Conservation (phyloP, 2,888 invertebrate genomes). For the Trachelus tabidus region DNA sequence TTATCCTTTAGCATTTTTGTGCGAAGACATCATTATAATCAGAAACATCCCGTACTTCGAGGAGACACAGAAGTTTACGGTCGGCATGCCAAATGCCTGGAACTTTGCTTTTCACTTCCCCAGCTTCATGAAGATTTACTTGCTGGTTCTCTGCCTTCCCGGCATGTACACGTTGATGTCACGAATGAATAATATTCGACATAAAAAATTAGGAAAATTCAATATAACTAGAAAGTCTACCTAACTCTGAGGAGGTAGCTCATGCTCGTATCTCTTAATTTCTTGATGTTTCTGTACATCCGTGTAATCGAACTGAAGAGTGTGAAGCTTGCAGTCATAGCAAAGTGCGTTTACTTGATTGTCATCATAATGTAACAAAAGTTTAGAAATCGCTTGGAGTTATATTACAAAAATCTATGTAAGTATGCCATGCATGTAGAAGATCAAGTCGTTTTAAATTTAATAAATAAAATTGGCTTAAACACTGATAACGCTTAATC, state of each 20-base stretch:
- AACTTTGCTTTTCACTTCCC: conserved; percentile 92
- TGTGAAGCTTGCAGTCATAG: too few relatives aligned
- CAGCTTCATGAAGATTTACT: conserved; percentile 79
- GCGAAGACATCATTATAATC: conserved; percentile 85
- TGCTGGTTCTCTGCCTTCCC: conserved; percentile 81
- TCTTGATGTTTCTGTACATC: too few relatives aligned
- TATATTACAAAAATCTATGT: too few relatives aligned
- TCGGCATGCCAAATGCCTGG: conserved; percentile 84
- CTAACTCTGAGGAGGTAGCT: conserved; percentile 19
- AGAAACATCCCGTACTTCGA: conserved; percentile 91
- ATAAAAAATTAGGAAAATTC: conserved; percentile 71
- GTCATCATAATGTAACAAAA: too few relatives aligned
- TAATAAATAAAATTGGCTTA: too few relatives aligned
- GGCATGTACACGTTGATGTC: conserved; percentile 83
- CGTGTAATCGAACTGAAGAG: too few relatives aligned
- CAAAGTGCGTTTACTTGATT: too few relatives aligned
- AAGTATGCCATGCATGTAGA: too few relatives aligned
- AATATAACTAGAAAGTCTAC: conserved; percentile 44
- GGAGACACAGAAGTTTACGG: conserved; percentile 80
- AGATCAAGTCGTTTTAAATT: too few relatives aligned
- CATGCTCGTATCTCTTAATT: too few relatives aligned
- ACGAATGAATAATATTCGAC: conserved; percentile 84
- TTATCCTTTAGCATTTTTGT: conserved; percentile 89
- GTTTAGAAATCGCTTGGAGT: too few relatives aligned
- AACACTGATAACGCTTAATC: too few relatives aligned